Percentiles rank a stretch among this genome's conserved stretches.
phyloP scores from a whole-genome alignment of 2,113 vertebrate genomes.

The Bujurquina vittata region DNA sequence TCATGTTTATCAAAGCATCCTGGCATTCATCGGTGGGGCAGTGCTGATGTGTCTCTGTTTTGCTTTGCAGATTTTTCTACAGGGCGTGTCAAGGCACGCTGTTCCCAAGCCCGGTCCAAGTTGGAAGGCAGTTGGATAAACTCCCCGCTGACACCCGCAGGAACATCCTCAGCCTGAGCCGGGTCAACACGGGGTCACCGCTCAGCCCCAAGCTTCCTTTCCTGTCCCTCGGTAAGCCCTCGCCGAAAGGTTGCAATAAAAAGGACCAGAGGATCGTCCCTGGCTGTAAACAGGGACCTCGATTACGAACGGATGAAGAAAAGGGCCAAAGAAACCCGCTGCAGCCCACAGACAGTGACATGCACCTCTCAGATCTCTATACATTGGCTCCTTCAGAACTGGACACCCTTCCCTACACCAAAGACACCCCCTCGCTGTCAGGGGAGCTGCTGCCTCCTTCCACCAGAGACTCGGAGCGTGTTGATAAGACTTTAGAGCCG shows the following conservation, averaged over 20 bases:
- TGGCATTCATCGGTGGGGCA: neutral
- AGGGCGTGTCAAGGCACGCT: slow-evolving; percentile 90
- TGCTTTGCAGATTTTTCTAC: slow-evolving; percentile 87
- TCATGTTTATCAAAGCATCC: slow-evolving; percentile 31
- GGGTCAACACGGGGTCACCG: slow-evolving; percentile 49
- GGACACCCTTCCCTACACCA: slow-evolving; percentile 64
- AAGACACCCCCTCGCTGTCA: slow-evolving; percentile 31
- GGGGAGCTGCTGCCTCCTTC: slow-evolving; percentile 42
- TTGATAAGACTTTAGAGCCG: slow-evolving; percentile 37
- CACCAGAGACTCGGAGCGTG: slow-evolving; percentile 28
- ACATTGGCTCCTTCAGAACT: slow-evolving; percentile 32
- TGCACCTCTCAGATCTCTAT: slow-evolving; percentile 36
- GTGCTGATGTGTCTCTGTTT: slow-evolving; percentile 25
- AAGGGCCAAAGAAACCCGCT: neutral
- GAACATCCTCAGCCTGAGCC: slow-evolving; percentile 75
- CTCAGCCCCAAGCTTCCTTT: slow-evolving; percentile 54
- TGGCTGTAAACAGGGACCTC: slow-evolving; percentile 10
- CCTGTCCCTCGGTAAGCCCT: slow-evolving; percentile 59
- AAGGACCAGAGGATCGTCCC: slow-evolving; percentile 38
- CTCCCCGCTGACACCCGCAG: slow-evolving; percentile 69
- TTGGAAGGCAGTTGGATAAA: slow-evolving; percentile 88
- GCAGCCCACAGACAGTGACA: slow-evolving; percentile 8
- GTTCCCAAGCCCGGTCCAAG: slow-evolving; percentile 88
- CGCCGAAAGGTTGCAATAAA: slow-evolving; percentile 46
- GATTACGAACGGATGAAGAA: slow-evolving; percentile 5